Evolutionary conservation across 1,140 invertebrate species (phyloP).

Genomic region (Dendrolimus punctatus): DNA sequence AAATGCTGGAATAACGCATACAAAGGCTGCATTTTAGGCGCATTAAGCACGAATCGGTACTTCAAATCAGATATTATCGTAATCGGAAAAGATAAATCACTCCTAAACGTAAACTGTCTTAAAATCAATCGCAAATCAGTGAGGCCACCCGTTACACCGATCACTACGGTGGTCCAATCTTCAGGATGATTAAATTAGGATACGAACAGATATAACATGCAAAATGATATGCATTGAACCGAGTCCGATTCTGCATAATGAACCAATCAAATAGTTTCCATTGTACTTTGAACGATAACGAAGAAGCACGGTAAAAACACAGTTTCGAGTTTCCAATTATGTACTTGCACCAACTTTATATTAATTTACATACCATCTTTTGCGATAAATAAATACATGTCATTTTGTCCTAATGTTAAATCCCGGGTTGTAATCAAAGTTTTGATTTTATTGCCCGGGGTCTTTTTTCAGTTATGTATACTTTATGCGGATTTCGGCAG

Average conservation of each 20-base stretch:
- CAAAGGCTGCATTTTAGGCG: too few species aligned
- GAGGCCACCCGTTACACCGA: constrained; percentile 44
- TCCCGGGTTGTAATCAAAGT: too few species aligned
- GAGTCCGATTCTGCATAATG: constrained; percentile 57
- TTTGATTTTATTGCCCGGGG: too few species aligned
- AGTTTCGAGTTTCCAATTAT: constrained; percentile 20
- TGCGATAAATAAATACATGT: too few species aligned
- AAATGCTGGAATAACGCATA: too few species aligned
- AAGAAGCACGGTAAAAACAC: constrained; percentile 24
- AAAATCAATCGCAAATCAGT: constrained; percentile 37
- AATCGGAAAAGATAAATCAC: constrained; percentile 21
- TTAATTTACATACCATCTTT: too few species aligned
- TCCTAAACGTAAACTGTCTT: constrained; percentile 28
- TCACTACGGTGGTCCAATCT: constrained; percentile 64
- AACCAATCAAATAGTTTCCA: constrained; percentile 64
- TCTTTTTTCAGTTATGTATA: too few species aligned
- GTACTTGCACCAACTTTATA: too few species aligned
- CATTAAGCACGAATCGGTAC: neutral
- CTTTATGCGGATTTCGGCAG: too few species aligned
- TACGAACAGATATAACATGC: constrained; percentile 63
- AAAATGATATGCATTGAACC: constrained; percentile 67
- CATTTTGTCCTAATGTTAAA: too few species aligned
- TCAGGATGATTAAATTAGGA: constrained; percentile 69
- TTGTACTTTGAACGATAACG: constrained; percentile 35
- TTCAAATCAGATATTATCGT: constrained; percentile 10